Percentiles rank a stretch among this genome's conserved stretches.
Evolutionary conservation across 1,140 invertebrate genomes (phyloP).

Genomic region (Zaprionus kolodkinae): DNA sequence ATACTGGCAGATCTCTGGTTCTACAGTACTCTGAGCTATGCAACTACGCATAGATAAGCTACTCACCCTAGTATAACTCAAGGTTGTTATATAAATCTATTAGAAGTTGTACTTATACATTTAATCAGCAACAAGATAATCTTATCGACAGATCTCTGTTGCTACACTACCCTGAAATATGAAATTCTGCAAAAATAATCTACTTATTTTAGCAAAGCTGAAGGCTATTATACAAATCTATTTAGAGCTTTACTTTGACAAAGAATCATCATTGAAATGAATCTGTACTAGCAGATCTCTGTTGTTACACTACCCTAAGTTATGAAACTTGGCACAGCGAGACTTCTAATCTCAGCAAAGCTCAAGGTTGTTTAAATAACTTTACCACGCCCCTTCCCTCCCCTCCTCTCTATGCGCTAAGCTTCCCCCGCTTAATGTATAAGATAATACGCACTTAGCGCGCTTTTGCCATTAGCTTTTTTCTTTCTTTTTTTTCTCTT

Average conservation of each 20-base stretch:
- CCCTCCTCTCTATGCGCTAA: background rate
- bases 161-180: too few species aligned
- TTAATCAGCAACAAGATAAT: too few species aligned
- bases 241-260: too few species aligned
- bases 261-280: too few species aligned
- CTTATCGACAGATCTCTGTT: too few species aligned
- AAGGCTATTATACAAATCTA: too few species aligned
- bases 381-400: background rate
- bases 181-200: too few species aligned
- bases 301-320: background rate
- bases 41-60: background rate
- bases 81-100: too few species aligned
- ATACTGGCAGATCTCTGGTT: background rate
- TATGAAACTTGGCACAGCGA: background rate
- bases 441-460: slow-evolving; percentile 2
- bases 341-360: background rate
- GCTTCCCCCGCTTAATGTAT: background rate
- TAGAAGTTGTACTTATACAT: too few species aligned
- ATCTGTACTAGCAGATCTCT: background rate
- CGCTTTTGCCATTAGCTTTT: background rate
- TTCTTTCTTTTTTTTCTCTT: background rate
- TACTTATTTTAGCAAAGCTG: too few species aligned
- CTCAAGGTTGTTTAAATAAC: background rate
- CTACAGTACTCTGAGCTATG: background rate
- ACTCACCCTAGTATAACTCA: too few species aligned